phyloP scores from a whole-genome alignment of 2,797 vertebrate species.

The Intellagama lesueurii region DNA sequence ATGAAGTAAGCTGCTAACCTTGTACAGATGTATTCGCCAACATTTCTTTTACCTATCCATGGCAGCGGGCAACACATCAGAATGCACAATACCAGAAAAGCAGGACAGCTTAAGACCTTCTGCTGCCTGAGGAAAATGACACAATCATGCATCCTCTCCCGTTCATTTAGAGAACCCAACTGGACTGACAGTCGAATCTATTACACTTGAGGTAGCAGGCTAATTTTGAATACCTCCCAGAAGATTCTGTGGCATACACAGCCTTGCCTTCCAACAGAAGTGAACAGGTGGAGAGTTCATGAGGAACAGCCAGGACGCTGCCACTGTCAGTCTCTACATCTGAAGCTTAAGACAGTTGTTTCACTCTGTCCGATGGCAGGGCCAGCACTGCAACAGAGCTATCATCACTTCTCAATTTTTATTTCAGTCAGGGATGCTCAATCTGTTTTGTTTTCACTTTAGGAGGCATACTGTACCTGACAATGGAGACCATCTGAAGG shows the following conservation, averaged over 20 bases:
- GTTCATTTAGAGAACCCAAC: background rate
- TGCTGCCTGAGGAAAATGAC: background rate
- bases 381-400: background rate
- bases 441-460: background rate
- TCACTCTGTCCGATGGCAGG: background rate
- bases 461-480: background rate
- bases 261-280: background rate
- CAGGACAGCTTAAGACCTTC: background rate
- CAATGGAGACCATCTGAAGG: background rate
- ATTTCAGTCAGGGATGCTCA: background rate
- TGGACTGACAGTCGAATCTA: background rate
- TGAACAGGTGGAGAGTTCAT: background rate
- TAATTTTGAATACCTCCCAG: background rate
- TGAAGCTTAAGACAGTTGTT: background rate
- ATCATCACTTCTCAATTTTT: background rate
- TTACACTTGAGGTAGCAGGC: background rate
- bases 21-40: too few species aligned
- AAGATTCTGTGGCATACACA: background rate
- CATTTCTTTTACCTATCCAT: background rate
- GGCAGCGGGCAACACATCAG: background rate
- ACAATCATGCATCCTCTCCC: background rate
- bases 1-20: background rate
- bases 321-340: background rate
- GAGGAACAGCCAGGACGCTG: background rate
- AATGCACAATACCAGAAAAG: too few species aligned